Evolutionary conservation across 1,140 invertebrate genomes (phyloP), one percentile per base, ranked within the genome.

Genomic region (Drosophila pallidifrons): DNA sequence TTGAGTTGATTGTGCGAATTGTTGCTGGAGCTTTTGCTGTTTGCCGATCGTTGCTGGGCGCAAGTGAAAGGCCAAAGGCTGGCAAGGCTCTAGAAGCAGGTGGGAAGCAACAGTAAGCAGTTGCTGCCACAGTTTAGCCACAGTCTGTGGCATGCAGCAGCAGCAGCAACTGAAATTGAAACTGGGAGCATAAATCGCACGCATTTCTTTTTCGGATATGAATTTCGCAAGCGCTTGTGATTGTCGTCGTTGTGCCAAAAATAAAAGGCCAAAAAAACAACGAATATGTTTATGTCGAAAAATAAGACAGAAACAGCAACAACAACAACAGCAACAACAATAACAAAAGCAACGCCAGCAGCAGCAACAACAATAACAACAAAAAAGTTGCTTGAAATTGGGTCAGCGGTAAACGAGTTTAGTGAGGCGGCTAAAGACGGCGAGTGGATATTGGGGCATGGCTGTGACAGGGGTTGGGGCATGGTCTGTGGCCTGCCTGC

Each of bases 321-420:
- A 52, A 52, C n/a, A 32, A 49, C 3, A 25, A 52, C n/a, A 32
- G 28, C 3, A 25, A 28, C 45, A 58, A 66, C 52, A 52, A 45
- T 30, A 32, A 57, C 52, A 64, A 51, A 43, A 43, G 32, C 20
- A 54, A 35, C 28, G 46, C 32, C 43, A 51, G 5, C 54, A 54
- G 60, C 43, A 45, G 41, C 25, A 20, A 59, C 38, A 60, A 46
- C 20, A 41, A 58, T 28, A 57, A 38, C 35, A 49, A 43, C 6
- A 60, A 63, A 74, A 81, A 70, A 80, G 85, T 76, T 69, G 81
- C 78, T 60, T 45, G 72, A 89, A 89, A 89, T 90, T 89, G 75
- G 85, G 85, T 89, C 85, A 89, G 70, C 83, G 38, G 65, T 65
- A 89, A 89, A 89, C 85, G 49, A 76, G 85, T 89, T 89, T 89